A percentile compares a stretch with the other conserved stretches of the same genome.
phyloP scores from a whole-genome alignment of 2,797 vertebrate genomes.

The Crocidura indochinensis region DNA sequence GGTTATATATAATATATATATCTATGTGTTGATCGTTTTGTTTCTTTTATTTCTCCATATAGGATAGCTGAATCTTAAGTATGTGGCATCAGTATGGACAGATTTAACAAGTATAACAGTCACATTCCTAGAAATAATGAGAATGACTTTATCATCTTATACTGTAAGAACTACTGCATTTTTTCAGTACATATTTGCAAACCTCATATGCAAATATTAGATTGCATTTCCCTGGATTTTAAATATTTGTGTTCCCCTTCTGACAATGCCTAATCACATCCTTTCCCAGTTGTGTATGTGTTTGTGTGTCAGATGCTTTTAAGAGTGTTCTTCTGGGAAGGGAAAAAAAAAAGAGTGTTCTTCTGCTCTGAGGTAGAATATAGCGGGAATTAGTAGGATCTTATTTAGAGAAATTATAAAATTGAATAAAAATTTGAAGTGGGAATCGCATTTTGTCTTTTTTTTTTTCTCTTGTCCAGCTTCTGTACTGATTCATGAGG shows the following conservation, averaged over 20 bases:
- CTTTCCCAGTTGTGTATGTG: background rate
- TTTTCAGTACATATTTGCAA: background rate
- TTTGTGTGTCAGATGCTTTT: constrained; percentile 35
- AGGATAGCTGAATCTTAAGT: background rate
- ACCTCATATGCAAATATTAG: background rate
- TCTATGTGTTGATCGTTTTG: background rate
- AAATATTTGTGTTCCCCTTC: background rate
- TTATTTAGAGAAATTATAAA: constrained; percentile 2
- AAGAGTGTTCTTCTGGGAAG: background rate
- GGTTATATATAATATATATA: background rate
- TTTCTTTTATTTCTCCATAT: background rate
- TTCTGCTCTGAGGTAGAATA: background rate
- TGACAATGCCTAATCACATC: background rate
- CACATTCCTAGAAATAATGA: background rate
- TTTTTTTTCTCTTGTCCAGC: constrained; percentile 32
- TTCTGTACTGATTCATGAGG: constrained; percentile 16
- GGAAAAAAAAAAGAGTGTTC: background rate
- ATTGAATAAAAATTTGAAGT: constrained; percentile 18
- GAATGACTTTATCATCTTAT: background rate
- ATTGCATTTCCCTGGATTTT: background rate
- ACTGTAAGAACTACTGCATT: background rate
- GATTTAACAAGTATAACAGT: background rate
- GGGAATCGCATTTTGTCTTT: background rate
- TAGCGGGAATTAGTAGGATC: background rate
- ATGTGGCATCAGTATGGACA: background rate